Conservation (phyloP, 2,797 vertebrate genomes). For the Vultur gryphus region DNA sequence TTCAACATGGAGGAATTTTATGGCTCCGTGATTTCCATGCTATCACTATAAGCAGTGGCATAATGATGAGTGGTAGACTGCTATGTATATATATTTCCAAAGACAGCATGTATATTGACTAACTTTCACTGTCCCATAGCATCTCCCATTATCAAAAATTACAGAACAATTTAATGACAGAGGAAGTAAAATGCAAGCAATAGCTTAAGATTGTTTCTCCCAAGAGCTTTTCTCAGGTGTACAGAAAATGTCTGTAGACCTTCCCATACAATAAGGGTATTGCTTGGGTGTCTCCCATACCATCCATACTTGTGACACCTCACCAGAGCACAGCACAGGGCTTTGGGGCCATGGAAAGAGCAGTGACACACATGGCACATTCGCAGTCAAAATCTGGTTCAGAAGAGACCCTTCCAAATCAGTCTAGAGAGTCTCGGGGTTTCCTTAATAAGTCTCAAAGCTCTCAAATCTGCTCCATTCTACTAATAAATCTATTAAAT, state of each 20-base stretch:
- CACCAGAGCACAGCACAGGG: not conserved
- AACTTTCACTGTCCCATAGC: not conserved
- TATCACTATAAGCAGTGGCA: too few relatives aligned
- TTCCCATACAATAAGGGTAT: not conserved
- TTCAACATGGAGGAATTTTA: not conserved
- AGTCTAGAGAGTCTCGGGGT: not conserved
- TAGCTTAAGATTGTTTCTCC: not conserved
- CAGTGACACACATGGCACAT: not conserved
- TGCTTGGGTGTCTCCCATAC: not conserved
- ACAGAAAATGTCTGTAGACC: not conserved
- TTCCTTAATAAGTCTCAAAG: slow-evolving; percentile 28
- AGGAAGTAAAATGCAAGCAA: not conserved
- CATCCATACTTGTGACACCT: not conserved
- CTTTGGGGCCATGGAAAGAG: rapidly evolving
- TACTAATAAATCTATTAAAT: slow-evolving; percentile 57
- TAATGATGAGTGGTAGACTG: not conserved
- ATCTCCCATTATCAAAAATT: not conserved
- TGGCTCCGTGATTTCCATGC: not conserved
- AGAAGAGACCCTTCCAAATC: not conserved
- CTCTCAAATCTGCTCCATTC: slow-evolving; percentile 33
- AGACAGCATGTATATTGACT: not conserved
- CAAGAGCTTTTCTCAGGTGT: not conserved
- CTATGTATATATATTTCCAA: not conserved
- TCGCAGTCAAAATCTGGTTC: not conserved
- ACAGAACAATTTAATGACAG: not conserved